A percentile compares a stretch with the other conserved stretches of the same genome.
Conservation (phyloP, 1,140 invertebrate species). For the Drosophila sechellia region DNA sequence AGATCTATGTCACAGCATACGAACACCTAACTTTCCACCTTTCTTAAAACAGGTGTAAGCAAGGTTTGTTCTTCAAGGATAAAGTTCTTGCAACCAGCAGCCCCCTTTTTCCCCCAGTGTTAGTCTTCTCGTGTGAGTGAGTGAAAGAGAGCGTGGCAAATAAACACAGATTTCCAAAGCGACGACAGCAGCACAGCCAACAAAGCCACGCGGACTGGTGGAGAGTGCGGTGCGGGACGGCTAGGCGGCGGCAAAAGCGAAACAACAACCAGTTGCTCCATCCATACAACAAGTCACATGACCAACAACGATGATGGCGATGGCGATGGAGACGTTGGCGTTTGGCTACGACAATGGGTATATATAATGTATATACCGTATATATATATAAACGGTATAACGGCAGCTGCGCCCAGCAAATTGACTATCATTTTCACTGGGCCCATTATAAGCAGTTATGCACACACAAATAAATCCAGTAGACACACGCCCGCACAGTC, state of each 20-base stretch:
- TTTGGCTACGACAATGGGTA: conserved; percentile 60
- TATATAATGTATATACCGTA: conserved; percentile 21
- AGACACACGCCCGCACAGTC: conserved; percentile 18
- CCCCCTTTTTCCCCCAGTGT: conserved; percentile 19
- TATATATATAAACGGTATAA: conserved; percentile 28
- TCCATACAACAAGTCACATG: conserved; percentile 77
- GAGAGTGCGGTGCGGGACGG: conserved; percentile 16
- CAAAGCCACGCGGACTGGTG: conserved; percentile 22
- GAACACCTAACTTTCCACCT: neutral
- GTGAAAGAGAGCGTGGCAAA: conserved; percentile 78
- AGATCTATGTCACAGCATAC: too few species aligned
- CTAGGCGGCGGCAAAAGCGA: conserved; percentile 34
- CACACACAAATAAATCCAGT: conserved; percentile 38
- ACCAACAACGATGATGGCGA: conserved; percentile 54
- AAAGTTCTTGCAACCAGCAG: neutral
- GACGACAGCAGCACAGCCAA: conserved; percentile 62
- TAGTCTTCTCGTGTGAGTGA: conserved; percentile 33
- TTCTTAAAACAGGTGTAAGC: neutral
- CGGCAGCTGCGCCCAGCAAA: conserved; percentile 57
- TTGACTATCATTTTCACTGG: conserved; percentile 76
- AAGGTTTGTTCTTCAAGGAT: neutral
- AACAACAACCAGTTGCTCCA: conserved; percentile 80
- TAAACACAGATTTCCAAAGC: conserved; percentile 82
- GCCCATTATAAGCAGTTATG: conserved; percentile 58
- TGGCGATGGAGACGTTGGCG: conserved; percentile 54